Evolutionary conservation across 2,888 invertebrate genomes (phyloP), one percentile per base, ranked within the genome.

Genomic region (Trissolcus japonicus): DNA sequence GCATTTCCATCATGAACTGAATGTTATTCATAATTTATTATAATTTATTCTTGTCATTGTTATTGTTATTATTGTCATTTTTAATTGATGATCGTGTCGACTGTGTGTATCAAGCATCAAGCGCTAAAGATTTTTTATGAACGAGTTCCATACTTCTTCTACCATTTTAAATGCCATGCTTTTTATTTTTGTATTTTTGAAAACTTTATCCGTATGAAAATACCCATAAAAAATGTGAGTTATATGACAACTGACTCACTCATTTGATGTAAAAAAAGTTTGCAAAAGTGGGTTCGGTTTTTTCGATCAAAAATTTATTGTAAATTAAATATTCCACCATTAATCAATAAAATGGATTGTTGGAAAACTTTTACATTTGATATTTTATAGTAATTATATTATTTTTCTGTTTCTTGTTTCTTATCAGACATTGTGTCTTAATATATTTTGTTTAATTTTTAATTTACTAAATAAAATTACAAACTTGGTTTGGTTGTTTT

Each of bases 11-110:
- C 17, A 17, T 35, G 17, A 62, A 65, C 73, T 55, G 35, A 56
- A 51, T 63, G 57, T 62, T 78, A 25, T 35, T 35, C 35, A 40
- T 78, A 63, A 72, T 75, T 74, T 75, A 75, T 78, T 68, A 68
- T 72, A 16, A 46, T 46, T 71, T 78, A 73, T 75, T 78, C 62
- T 40, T 66, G 59, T 67, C 67, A 71, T 67, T 72, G 60, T 65
- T 59, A 62, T 50, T 57, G 17, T 54, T 46, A 43, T 43, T 43
- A 46, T 46, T 46, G 16, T 14, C 6, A 46, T 46, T 46, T 14
- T 46, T 46, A 46, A 73, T 73, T 68, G 55, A 73, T 21, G 46
- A 60, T 73, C 46, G 17, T 59, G 50, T 72, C 55, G 14, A 51
- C 59, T 35, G 35, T 35, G 11, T 35, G 11, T 35, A 35, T 35